phyloP scores from a whole-genome alignment of 2,888 invertebrate species.

The Melieria crassipennis region DNA sequence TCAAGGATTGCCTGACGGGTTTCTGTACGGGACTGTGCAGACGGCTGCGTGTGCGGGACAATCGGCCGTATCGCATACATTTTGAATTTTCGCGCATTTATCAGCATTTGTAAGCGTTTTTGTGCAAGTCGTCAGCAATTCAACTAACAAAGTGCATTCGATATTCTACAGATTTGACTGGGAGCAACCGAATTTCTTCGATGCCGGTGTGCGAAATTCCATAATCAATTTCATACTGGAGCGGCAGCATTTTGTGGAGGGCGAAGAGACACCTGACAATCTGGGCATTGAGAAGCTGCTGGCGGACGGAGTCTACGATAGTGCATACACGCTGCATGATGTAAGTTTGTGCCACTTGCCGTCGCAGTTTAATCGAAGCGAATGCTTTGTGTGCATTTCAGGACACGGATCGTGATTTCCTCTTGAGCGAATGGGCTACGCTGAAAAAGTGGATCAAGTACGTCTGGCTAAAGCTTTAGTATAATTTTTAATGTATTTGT shows the following conservation, averaged over 20 bases:
- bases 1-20: constrained; percentile 67
- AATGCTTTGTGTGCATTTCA: constrained; percentile 24
- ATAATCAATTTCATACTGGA: constrained; percentile 81
- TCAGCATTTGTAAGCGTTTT: constrained; percentile 73
- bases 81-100: constrained; percentile 77
- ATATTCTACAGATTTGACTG: constrained; percentile 43
- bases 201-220: constrained; percentile 72
- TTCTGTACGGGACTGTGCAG: constrained; percentile 67
- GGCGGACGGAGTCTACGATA: constrained; percentile 73
- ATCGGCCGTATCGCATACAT: constrained; percentile 72
- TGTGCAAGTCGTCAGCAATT: not conserved
- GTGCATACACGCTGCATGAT: constrained; percentile 81
- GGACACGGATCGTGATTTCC: constrained; percentile 70
- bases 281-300: constrained; percentile 75
- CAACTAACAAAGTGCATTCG: no score
- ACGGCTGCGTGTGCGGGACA: constrained; percentile 72
- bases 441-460: constrained; percentile 75
- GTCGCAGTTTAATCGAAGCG: not conserved
- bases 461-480: constrained; percentile 30
- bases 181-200: constrained; percentile 69
- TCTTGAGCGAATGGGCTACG: constrained; percentile 78
- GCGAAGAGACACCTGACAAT: constrained; percentile 65
- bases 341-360: constrained; percentile 65
- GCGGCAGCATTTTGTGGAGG: constrained; percentile 72
- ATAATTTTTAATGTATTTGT: not conserved